Base-by-base conservation (phyloP, 2,888 invertebrate genomes). In the Anodontia alba region DNA sequence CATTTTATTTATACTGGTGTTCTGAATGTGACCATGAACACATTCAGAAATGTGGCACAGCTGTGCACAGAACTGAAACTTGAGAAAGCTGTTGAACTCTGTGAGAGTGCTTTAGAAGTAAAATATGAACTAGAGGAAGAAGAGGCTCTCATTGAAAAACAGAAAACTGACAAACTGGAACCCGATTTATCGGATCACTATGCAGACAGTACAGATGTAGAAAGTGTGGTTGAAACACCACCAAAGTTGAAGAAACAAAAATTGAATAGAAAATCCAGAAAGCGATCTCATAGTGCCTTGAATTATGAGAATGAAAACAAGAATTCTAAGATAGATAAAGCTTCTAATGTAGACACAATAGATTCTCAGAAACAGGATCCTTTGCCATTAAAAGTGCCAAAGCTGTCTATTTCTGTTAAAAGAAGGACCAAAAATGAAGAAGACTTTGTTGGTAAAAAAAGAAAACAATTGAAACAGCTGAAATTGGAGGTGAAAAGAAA, bases 1-100 rank as follows among this genome's bases (percentile, higher is more conserved):
- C 36, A 75, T 5, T 80, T 33, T 36, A 66, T 80, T 17, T 80
- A 76, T 36, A 73, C 76, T 20, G 80, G 80, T 33, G 49, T 31
- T 46, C 33, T 80, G 3, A 17, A 33, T 38, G 33, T 80, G 23
- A 31, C 54, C 0, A 33, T 31, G 5, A 31, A 43, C 17, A 54
- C 15, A 31, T 8, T 76, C 2, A 20, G 1, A 23, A 15, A 1
- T 29, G 29, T 76, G 5, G 10, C 38, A 5, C 17, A 68, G 31
- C 33, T 76, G 1, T 74, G 74, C 42, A 33, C n/a, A 12, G 66
- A 66, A 31, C 36, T 74, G 36, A 23, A 33, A n/a, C 67, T 74
- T 10, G 20, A 23, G 12, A 33, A 74, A 33, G 74, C 67, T 67
- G 74, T 46, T 1, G 8, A 67, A 43, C 29, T 74, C 17, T 74